Evolutionary conservation across 2,797 vertebrate genomes (phyloP).

Genomic region (Phrynocephalus forsythii): DNA sequence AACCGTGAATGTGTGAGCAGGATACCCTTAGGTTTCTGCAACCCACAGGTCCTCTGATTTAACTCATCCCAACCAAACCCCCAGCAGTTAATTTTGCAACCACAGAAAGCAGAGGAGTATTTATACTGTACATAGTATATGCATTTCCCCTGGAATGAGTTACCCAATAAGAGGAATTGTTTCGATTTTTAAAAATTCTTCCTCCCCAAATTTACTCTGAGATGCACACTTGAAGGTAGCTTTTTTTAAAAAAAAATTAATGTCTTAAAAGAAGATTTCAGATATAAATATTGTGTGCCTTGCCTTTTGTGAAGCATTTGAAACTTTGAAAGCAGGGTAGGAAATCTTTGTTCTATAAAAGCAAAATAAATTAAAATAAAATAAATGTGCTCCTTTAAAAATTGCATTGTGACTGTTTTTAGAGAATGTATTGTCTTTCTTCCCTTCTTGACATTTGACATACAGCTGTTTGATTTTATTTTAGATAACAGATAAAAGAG

Average conservation of each 20-base stretch:
- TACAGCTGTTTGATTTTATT: neutral
- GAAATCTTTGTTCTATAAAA: neutral
- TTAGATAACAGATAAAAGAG: slow-evolving; percentile 82
- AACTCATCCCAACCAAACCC: neutral
- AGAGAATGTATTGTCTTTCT: neutral
- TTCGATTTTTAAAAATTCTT: neutral
- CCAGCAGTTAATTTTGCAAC: neutral
- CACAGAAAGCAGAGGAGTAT: neutral
- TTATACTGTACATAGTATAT: neutral
- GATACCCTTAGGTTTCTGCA: neutral
- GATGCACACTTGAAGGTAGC: neutral
- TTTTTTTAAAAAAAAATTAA: neutral
- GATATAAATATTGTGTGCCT: neutral
- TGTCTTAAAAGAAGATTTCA: neutral
- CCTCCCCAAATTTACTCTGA: neutral
- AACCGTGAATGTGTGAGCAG: neutral
- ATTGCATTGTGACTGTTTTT: neutral
- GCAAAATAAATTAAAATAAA: neutral
- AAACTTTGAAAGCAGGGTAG: neutral
- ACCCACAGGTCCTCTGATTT: neutral
- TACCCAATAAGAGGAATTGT: neutral
- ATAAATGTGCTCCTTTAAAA: neutral
- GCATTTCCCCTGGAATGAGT: neutral
- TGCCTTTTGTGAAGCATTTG: neutral
- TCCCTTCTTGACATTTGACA: neutral